These are phyloP conservation scores for Epinotia bilunana DNA, from an alignment of 2,888 invertebrate genomes.

Conservation along the genomic window DNA sequence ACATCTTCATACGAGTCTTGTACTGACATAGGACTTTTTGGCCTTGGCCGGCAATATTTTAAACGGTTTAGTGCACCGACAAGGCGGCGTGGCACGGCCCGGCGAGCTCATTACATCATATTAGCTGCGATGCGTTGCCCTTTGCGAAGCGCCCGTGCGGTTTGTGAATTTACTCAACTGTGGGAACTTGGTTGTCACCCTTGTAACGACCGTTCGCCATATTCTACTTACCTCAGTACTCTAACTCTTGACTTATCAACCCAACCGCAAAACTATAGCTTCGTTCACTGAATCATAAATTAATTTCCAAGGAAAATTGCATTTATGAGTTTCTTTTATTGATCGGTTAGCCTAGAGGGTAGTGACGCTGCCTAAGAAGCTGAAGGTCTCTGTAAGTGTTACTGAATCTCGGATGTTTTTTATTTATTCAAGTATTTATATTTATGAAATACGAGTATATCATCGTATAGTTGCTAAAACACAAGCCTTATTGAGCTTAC, in stretches of 20 bases:
- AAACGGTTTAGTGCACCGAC: conserved; percentile 32
- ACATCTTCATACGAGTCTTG: background rate
- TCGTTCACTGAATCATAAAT: background rate
- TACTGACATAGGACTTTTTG: conserved; percentile 2
- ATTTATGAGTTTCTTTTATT: too few species aligned
- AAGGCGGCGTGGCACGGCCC: conserved; percentile 42
- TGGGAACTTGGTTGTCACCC: conserved; percentile 60
- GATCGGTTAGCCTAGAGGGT: too few species aligned
- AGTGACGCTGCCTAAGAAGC: too few species aligned
- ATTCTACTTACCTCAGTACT: conserved; percentile 8
- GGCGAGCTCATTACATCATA: conserved; percentile 60
- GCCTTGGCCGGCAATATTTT: conserved; percentile 24
- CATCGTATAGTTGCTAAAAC: too few species aligned
- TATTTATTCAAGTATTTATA: too few species aligned
- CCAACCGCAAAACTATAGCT: background rate
- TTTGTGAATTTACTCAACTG: conserved; percentile 67
- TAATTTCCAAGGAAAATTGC: background rate
- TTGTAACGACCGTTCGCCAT: conserved; percentile 3
- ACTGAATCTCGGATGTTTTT: too few species aligned
- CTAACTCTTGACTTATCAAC: background rate
- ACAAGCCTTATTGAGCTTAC: too few species aligned
- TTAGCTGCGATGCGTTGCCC: conserved; percentile 60
- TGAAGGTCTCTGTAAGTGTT: too few species aligned
- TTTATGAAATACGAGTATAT: too few species aligned
- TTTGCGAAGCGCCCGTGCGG: conserved; percentile 59